Conservation (phyloP, 2,888 invertebrate genomes). For the Penaeus monodon region DNA sequence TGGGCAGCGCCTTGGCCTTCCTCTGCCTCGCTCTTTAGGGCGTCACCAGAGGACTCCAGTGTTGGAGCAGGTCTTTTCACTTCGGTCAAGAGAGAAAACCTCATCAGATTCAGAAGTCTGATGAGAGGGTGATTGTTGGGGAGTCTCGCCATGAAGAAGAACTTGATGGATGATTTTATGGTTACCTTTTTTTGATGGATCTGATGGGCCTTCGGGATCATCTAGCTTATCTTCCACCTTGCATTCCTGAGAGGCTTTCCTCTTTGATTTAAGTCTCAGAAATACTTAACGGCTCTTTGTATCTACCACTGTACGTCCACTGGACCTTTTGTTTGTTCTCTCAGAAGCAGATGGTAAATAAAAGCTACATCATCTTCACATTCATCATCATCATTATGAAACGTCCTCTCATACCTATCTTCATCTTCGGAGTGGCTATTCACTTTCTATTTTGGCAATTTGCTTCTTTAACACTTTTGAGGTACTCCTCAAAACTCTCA, state of each 20-base stretch:
- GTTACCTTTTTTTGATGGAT: background rate
- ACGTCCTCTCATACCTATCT: conserved; percentile 7
- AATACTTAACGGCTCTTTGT: background rate
- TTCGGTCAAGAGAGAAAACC: background rate
- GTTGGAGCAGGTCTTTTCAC: background rate
- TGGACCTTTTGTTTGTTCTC: background rate
- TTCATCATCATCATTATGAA: conserved; percentile 48
- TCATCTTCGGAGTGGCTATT: background rate
- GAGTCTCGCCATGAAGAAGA: conserved; percentile 29
- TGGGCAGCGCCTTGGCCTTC: conserved; percentile 15
- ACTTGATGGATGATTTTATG: background rate
- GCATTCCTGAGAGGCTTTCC: background rate
- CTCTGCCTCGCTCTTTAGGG: conserved; percentile 5
- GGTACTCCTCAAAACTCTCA: conserved; percentile 50
- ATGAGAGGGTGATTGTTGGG: conserved; percentile 16
- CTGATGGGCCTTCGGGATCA: background rate
- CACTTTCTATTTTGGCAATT: conserved; percentile 18
- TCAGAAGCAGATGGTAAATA: conserved; percentile 15
- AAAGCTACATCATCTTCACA: conserved; percentile 43
- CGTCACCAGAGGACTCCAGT: conserved; percentile 1
- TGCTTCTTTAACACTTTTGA: conserved; percentile 33
- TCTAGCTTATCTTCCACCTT: background rate
- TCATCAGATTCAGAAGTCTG: conserved; percentile 39
- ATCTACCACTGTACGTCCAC: background rate
- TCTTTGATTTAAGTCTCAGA: background rate